A percentile compares a stretch with the other conserved stretches of the same genome.
phyloP scores from a whole-genome alignment of 2,113 vertebrate species.

The Percina caprodes region DNA sequence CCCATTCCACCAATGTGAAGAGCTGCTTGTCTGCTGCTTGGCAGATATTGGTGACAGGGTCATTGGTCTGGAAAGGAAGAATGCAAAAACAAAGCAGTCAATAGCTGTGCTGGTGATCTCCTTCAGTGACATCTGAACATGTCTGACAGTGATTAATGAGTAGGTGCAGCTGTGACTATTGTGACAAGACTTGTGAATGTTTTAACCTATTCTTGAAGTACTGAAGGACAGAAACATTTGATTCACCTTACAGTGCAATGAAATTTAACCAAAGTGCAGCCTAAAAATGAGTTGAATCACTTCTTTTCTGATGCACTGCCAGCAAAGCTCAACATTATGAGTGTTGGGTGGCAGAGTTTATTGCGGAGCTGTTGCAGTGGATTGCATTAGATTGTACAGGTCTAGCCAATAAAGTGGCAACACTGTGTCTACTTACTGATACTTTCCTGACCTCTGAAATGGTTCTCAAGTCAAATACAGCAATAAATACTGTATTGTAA shows the following conservation, averaged over 20 bases:
- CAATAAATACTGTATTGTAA: no score
- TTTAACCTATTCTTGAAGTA: background rate
- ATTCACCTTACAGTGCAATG: background rate
- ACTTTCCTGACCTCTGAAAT: background rate
- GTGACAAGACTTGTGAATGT: background rate
- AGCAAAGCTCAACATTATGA: background rate
- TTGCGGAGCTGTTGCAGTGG: background rate
- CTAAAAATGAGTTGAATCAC: background rate
- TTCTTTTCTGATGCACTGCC: background rate
- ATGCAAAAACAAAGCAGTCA: background rate
- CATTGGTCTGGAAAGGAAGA: slow-evolving; percentile 86
- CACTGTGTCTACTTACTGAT: background rate
- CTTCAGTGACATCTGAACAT: background rate
- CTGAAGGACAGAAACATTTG: no score
- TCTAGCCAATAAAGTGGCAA: background rate
- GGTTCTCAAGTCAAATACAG: background rate
- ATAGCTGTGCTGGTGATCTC: background rate
- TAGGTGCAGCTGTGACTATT: slow-evolving; percentile 6
- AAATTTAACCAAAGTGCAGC: background rate
- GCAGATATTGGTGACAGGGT: slow-evolving; percentile 98
- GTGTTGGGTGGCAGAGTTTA: background rate
- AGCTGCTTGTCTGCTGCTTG: slow-evolving; percentile 97
- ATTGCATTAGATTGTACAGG: background rate
- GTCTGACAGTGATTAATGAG: background rate
- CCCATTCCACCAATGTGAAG: slow-evolving; percentile 96